Evolutionary conservation across 2,797 vertebrate species (phyloP).

Genomic region (Buphagus erythrorhynchus): DNA sequence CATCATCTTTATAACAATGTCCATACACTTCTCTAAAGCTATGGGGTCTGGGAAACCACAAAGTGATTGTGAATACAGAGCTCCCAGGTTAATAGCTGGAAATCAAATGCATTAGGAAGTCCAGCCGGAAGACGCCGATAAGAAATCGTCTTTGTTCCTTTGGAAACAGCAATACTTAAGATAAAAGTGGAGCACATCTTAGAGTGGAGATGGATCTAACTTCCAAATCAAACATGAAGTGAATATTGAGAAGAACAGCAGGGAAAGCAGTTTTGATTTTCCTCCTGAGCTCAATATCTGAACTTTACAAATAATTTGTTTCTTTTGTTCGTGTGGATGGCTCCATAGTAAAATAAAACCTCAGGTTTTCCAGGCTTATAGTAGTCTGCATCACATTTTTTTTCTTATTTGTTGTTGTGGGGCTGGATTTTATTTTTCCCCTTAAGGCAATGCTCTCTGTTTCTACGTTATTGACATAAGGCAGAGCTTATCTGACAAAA

Average conservation of each 20-base stretch:
- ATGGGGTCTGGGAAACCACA: slow-evolving; percentile 14
- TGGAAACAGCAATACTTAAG: slow-evolving; percentile 46
- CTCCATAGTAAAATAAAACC: not conserved
- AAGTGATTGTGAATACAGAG: slow-evolving; percentile 65
- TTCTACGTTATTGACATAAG: not conserved
- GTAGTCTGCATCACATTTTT: not conserved
- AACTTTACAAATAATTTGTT: slow-evolving; percentile 13
- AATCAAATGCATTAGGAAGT: slow-evolving; percentile 74
- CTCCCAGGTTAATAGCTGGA: slow-evolving; percentile 79
- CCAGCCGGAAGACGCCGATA: slow-evolving; percentile 74
- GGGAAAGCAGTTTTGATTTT: slow-evolving; percentile 23
- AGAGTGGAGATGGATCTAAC: slow-evolving; percentile 14
- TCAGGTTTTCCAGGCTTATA: not conserved
- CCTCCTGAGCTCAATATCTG: not conserved
- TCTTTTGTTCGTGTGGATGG: not conserved
- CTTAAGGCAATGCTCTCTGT: not conserved
- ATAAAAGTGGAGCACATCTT: slow-evolving; percentile 58
- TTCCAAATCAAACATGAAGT: slow-evolving; percentile 56
- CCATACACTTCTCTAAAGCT: slow-evolving; percentile 15
- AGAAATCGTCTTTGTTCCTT: slow-evolving; percentile 67
- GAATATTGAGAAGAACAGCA: slow-evolving; percentile 60
- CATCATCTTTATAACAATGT: slow-evolving; percentile 28
- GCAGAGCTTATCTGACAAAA: not conserved
- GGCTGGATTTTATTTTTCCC: not conserved
- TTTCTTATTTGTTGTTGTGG: not conserved